Evolutionary conservation across 2,888 invertebrate genomes (phyloP), one percentile per base, ranked within the genome.

Genomic region (Lepeophtheirus nordmannii): DNA sequence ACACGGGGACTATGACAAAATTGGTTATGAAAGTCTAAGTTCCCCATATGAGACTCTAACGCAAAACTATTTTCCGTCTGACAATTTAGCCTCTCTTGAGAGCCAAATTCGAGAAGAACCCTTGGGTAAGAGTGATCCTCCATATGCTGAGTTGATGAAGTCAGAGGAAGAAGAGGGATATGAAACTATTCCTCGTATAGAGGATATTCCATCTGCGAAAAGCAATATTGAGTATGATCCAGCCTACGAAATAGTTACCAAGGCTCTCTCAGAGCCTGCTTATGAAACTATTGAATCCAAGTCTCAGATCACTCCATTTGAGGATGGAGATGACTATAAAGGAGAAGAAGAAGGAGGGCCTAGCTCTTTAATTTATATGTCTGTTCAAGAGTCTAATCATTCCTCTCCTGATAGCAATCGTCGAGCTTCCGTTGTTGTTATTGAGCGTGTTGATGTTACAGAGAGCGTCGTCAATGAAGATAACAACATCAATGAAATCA

Each of bases 151-250:
- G 17, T n/a, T 63, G 20, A 17, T 46, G 23, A 63, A 63, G 14
- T 17, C n/a, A 20, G 56, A 63, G 11, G 63, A 46, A 17, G 63
- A 63, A 3, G 53, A 56, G n/a, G 63, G 56, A 12, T 63, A 63
- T 30, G 63, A 63, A 37, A 63, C 63, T 23, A 63, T 63, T 63
- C 63, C 63, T 11, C 30, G 23, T 14, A 62, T 20, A 10, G 12
- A 37, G 1, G 30, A 30, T 30, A 30, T 30, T 30, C 30, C 2
- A 30, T 22, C 38, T 20, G n/a, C 23, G n/a, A 20, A 39, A 17
- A 30, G 17, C 10, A 41, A 62, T 40, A 20, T 17, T 62, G 62
- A 62, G n/a, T 38, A 40, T 10, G 62, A 62, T 23, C 63, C 63
- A 8, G 53, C 22, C 41, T 63, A 63, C 37, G 63, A 63, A 56